Conservation (phyloP, 2,113 vertebrate genomes). For the Promerops cafer region DNA sequence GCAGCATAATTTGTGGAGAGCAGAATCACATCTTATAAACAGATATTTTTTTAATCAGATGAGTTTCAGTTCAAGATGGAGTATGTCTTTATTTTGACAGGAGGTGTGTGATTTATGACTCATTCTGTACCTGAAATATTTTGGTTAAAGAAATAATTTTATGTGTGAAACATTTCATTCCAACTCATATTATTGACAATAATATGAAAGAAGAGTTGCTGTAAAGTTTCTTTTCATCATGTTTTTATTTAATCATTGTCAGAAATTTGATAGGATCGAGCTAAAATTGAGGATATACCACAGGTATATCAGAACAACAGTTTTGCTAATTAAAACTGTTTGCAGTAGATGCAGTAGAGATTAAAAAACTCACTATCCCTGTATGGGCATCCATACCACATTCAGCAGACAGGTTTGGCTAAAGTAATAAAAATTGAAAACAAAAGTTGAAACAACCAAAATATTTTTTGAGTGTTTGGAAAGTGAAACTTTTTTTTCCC, state of each 20-base stretch:
- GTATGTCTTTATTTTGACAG: background rate
- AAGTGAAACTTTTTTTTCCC: background rate
- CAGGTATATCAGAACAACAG: background rate
- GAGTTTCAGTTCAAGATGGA: background rate
- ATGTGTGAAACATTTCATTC: background rate
- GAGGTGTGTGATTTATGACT: conserved; percentile 10
- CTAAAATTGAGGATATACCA: background rate
- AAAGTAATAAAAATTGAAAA: background rate
- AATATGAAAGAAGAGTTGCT: background rate
- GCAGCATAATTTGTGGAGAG: background rate
- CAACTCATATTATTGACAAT: background rate
- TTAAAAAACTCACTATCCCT: background rate
- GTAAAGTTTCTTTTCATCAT: background rate
- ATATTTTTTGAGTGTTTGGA: background rate
- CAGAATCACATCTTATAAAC: background rate
- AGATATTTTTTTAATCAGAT: background rate
- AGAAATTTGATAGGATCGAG: background rate
- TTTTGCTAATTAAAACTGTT: background rate
- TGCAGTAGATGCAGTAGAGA: background rate
- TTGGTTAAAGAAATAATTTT: conserved; percentile 23
- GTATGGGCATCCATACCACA: background rate
- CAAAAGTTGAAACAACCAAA: background rate
- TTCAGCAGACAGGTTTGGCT: background rate
- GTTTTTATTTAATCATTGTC: background rate
- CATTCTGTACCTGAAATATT: conserved; percentile 49